phyloP scores from a whole-genome alignment of 2,797 vertebrate genomes.

The Salmo trutta region DNA sequence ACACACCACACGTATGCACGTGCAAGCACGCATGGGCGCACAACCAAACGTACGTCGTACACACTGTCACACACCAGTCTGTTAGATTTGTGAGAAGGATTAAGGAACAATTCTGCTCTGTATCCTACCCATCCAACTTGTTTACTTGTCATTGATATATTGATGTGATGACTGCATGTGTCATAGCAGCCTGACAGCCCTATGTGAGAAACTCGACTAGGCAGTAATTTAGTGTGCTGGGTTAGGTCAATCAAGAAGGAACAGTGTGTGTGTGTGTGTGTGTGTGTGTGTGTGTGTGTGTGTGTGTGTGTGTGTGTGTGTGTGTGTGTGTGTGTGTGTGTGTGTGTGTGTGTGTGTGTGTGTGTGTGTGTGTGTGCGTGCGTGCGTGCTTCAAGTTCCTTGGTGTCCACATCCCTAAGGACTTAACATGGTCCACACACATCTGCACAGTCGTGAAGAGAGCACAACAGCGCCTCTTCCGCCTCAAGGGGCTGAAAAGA shows the following conservation, averaged over 20 bases:
- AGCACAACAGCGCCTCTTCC: too few relatives aligned
- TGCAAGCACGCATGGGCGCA: neutral
- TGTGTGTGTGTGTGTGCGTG: constrained; percentile 7
- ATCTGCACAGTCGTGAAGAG: too few relatives aligned
- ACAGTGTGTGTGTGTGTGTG: constrained; percentile 6
- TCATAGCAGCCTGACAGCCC: constrained; percentile 20
- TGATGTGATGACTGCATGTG: constrained; percentile 57
- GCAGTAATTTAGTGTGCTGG: constrained; percentile 56
- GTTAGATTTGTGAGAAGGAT: constrained; percentile 50
- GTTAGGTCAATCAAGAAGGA: constrained; percentile 54
- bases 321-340: constrained; percentile 7
- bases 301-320: constrained; percentile 12
- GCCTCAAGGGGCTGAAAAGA: too few relatives aligned
- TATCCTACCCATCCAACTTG: neutral
- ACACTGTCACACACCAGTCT: constrained; percentile 66
- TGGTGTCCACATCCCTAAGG: too few relatives aligned
- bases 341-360: constrained; percentile 15
- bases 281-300: constrained; percentile 14
- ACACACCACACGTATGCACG: neutral
- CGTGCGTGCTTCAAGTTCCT: too few relatives aligned
- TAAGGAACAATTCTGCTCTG: neutral
- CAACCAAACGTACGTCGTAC: constrained; percentile 9
- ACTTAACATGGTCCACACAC: too few relatives aligned
- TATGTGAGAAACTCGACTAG: neutral
- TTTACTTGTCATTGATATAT: neutral